Percentiles rank a stretch among this genome's conserved stretches.
Conservation (phyloP, 2,888 invertebrate genomes). For the Achlya flavicornis region DNA sequence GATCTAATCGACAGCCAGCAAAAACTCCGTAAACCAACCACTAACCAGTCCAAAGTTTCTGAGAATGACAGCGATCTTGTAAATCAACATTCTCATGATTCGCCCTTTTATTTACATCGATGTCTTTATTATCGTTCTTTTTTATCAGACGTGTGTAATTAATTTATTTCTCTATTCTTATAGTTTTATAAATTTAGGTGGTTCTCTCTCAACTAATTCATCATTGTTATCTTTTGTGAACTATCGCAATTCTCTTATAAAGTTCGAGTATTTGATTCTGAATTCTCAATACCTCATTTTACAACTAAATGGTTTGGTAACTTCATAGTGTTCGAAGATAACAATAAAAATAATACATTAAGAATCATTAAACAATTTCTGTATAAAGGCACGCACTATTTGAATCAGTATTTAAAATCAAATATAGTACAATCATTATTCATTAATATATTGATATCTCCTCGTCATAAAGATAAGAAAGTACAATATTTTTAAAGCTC, state of each 20-base stretch:
- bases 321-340: too few species aligned
- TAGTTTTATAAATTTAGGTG: too few species aligned
- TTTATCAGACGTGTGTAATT: background rate
- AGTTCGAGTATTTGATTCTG: too few species aligned
- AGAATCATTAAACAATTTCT: too few species aligned
- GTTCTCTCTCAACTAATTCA: too few species aligned
- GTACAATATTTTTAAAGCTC: background rate
- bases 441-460: background rate
- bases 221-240: too few species aligned
- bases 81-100: background rate
- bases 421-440: background rate
- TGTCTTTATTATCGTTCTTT: background rate
- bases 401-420: too few species aligned
- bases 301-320: too few species aligned
- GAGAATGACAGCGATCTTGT: background rate
- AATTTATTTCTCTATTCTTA: background rate
- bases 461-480: background rate
- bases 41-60: constrained; percentile 6
- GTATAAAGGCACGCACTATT: too few species aligned
- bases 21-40: background rate
- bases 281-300: too few species aligned
- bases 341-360: too few species aligned
- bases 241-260: too few species aligned
- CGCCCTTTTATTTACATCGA: background rate
- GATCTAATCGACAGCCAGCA: background rate